Evolutionary conservation across 2,113 vertebrate species (phyloP).

Genomic region (Nesoenas mayeri): DNA sequence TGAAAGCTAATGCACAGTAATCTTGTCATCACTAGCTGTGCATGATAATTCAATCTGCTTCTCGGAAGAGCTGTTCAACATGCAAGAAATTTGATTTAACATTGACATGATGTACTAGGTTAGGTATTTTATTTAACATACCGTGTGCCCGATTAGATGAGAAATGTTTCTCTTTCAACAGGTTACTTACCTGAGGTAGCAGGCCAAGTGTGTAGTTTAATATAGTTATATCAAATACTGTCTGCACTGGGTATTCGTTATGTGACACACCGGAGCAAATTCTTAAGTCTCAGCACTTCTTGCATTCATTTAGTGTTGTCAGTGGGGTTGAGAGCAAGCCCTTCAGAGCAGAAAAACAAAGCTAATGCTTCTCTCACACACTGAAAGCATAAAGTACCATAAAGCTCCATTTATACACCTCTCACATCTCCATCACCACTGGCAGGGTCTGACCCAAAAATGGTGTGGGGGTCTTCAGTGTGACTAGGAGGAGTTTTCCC

Average conservation of each 20-base stretch:
- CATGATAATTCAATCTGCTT: slow-evolving; percentile 52
- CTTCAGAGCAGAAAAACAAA: neutral
- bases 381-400: neutral
- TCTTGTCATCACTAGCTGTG: slow-evolving; percentile 49
- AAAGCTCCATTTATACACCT: neutral
- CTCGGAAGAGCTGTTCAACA: slow-evolving; percentile 12
- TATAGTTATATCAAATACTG: neutral
- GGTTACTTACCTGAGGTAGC: neutral
- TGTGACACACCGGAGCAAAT: neutral
- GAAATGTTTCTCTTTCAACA: slow-evolving; percentile 15
- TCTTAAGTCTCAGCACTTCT: neutral
- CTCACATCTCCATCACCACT: neutral
- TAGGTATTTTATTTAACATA: slow-evolving; percentile 31
- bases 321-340: neutral
- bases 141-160: slow-evolving; percentile 46
- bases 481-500: neutral
- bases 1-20: slow-evolving; percentile 43
- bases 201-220: neutral
- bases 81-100: slow-evolving; percentile 37
- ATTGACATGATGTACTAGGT: slow-evolving; percentile 51
- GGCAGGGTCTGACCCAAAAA: neutral
- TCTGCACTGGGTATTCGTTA: neutral
- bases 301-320: neutral
- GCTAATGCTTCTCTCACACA: neutral
- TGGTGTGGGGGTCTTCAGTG: fast-evolving